phyloP scores from a whole-genome alignment of 2,888 invertebrate species.

The Tiliacea aurago region DNA sequence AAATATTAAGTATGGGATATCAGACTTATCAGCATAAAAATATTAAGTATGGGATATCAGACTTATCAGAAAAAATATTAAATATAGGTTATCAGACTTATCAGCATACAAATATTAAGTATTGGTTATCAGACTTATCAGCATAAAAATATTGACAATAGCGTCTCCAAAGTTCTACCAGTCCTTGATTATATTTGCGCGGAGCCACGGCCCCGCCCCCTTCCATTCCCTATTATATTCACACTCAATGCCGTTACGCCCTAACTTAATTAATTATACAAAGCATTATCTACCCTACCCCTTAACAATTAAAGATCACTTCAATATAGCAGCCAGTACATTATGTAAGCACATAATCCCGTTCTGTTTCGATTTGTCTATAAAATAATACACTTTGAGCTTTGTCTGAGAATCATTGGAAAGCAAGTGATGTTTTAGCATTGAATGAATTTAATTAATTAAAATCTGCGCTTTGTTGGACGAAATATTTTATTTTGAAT shows the following conservation, averaged over 20 bases:
- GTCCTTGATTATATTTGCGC: constrained; percentile 90
- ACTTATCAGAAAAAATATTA: too few relatives aligned
- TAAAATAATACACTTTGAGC: constrained; percentile 90
- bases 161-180: constrained; percentile 70
- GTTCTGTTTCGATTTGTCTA: constrained; percentile 85
- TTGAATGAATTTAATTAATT: constrained; percentile 89
- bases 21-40: too few relatives aligned
- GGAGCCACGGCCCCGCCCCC: constrained; percentile 87
- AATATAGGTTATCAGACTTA: too few relatives aligned
- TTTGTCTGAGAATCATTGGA: constrained; percentile 87
- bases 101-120: too few relatives aligned
- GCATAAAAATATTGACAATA: neutral
- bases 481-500: constrained; percentile 69
- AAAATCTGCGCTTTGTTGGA: constrained; percentile 81
- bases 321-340: constrained; percentile 49
- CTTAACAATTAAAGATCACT: constrained; percentile 28
- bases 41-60: too few relatives aligned
- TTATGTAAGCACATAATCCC: constrained; percentile 78
- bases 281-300: constrained; percentile 64
- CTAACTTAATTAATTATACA: constrained; percentile 65
- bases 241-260: constrained; percentile 69
- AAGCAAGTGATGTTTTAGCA: constrained; percentile 88
- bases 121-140: neutral
- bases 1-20: too few relatives aligned
- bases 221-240: constrained; percentile 89